Evolutionary conservation across 2,888 invertebrate species (phyloP).

Genomic region (Napeogenes inachia): DNA sequence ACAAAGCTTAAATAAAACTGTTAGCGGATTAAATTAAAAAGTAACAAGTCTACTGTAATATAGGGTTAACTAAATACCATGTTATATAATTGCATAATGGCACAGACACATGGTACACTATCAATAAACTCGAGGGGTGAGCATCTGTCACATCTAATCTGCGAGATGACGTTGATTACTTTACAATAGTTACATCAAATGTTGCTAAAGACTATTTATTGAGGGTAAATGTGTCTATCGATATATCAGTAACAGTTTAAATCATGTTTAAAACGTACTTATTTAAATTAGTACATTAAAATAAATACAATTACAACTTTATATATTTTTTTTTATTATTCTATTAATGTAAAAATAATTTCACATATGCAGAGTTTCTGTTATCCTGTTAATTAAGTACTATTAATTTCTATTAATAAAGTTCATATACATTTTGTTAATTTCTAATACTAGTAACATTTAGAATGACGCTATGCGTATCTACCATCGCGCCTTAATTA

Average conservation of each 20-base stretch:
- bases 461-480: constrained; percentile 49
- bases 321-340: no score
- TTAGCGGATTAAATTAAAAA: neutral
- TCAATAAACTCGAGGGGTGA: constrained; percentile 33
- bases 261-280: neutral
- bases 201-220: neutral
- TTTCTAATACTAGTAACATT: constrained; percentile 47
- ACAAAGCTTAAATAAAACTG: neutral
- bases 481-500: constrained; percentile 58
- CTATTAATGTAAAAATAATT: no score
- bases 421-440: constrained; percentile 38
- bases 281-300: neutral
- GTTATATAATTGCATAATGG: neutral
- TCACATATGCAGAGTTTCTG: no score
- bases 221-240: no score
- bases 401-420: neutral
- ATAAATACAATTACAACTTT: no score
- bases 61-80: neutral
- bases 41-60: neutral
- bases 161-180: constrained; percentile 37
- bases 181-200: constrained; percentile 22
- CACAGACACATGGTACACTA: neutral
- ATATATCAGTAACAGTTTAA: constrained; percentile 30
- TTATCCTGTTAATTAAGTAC: no score
- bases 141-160: constrained; percentile 40